Percentiles rank a stretch among this genome's conserved stretches.
phyloP scores from a whole-genome alignment of 2,113 vertebrate species.

The Forbesichthys agassizii region DNA sequence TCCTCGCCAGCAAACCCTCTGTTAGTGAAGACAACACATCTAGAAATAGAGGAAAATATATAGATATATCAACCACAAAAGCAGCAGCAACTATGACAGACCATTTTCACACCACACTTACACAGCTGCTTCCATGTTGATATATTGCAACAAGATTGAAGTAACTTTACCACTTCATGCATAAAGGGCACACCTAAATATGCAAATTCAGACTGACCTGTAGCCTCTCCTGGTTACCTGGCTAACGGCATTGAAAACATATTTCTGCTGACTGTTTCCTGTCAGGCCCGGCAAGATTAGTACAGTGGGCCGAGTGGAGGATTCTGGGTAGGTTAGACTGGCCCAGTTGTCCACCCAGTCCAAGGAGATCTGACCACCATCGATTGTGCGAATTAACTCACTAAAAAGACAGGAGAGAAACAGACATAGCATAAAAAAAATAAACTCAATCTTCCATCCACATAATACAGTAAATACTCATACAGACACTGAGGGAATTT shows the following conservation, averaged over 20 bases:
- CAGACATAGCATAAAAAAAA: neutral
- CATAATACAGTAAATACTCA: too few relatives aligned
- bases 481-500: too few relatives aligned
- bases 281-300: slow-evolving; percentile 84
- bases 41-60: slow-evolving; percentile 41
- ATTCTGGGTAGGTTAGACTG: slow-evolving; percentile 57
- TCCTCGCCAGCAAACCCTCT: slow-evolving; percentile 80
- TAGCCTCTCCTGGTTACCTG: slow-evolving; percentile 76
- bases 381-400: slow-evolving; percentile 76
- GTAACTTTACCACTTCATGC: neutral
- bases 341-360: slow-evolving; percentile 78
- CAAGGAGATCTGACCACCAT: slow-evolving; percentile 84
- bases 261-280: slow-evolving; percentile 79
- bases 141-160: neutral
- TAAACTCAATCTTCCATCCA: neutral
- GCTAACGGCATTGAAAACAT: slow-evolving; percentile 73
- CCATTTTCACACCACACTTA: neutral
- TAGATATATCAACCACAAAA: neutral
- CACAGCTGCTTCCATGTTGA: neutral
- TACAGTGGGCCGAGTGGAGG: slow-evolving; percentile 74
- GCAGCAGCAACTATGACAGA: neutral
- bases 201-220: slow-evolving; percentile 66
- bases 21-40: slow-evolving; percentile 85
- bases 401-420: slow-evolving; percentile 41
- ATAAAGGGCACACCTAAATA: neutral